Conservation (phyloP, 2,797 vertebrate genomes). For the Enteromius trimaculatus region DNA sequence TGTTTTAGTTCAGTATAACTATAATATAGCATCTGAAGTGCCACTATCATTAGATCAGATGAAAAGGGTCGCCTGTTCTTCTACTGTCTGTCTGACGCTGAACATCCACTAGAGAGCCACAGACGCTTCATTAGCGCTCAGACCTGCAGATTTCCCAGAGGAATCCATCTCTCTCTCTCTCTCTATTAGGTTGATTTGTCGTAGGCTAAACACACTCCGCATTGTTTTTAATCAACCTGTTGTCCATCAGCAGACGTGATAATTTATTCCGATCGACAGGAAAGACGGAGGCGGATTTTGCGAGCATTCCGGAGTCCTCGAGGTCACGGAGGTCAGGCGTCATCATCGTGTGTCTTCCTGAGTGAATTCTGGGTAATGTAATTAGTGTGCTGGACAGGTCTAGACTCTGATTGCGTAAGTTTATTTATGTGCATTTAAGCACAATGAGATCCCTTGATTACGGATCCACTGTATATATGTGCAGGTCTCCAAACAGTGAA, state of each 20-base stretch:
- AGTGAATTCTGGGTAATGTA: slow-evolving; percentile 51
- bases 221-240: slow-evolving; percentile 65
- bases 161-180: slow-evolving; percentile 24
- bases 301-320: slow-evolving; percentile 22
- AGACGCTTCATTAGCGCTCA: slow-evolving; percentile 52
- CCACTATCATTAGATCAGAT: slow-evolving; percentile 45
- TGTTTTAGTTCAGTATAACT: background rate
- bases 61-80: background rate
- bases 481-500: background rate
- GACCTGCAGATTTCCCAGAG: slow-evolving; percentile 57
- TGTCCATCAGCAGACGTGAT: slow-evolving; percentile 55
- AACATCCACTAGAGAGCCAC: slow-evolving; percentile 47
- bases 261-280: slow-evolving; percentile 56
- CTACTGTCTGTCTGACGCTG: slow-evolving; percentile 28
- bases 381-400: slow-evolving; percentile 37
- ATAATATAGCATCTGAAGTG: background rate
- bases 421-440: slow-evolving; percentile 16
- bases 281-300: slow-evolving; percentile 48
- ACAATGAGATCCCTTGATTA: slow-evolving; percentile 16
- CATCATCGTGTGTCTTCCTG: slow-evolving; percentile 43
- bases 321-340: slow-evolving; percentile 55
- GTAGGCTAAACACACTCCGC: slow-evolving; percentile 52
- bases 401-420: slow-evolving; percentile 15
- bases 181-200: slow-evolving; percentile 45
- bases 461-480: background rate